Evolutionary conservation across 2,113 vertebrate genomes (phyloP).

Genomic region (Nanorana parkeri): DNA sequence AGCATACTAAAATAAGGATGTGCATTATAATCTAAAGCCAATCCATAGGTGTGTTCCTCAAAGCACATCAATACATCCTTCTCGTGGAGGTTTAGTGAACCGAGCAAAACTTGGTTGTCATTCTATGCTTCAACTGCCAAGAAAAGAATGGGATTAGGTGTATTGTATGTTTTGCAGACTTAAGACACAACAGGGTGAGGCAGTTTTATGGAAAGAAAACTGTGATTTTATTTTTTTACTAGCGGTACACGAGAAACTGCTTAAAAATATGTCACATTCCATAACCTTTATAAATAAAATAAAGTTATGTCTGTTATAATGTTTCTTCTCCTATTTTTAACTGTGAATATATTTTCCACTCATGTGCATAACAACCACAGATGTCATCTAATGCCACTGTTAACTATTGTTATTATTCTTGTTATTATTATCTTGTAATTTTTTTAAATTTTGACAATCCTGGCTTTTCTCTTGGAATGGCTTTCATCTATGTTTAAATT

Average conservation of each 20-base stretch:
- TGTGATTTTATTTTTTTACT: not conserved
- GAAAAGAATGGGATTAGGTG: conserved; percentile 2
- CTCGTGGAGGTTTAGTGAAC: conserved; percentile 4
- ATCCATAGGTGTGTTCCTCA: conserved; percentile 17
- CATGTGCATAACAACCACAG: too few species aligned
- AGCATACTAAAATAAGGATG: not conserved
- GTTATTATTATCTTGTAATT: too few species aligned
- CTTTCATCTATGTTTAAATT: too few species aligned
- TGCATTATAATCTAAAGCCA: not conserved
- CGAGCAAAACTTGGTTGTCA: conserved; percentile 4
- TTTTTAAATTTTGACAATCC: too few species aligned
- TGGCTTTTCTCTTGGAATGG: too few species aligned
- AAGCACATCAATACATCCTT: not conserved
- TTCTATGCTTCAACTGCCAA: not conserved
- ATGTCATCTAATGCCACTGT: too few species aligned
- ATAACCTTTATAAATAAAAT: too few species aligned
- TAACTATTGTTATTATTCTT: too few species aligned
- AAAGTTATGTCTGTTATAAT: too few species aligned
- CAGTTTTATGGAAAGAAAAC: conserved; percentile 5
- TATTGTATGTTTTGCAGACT: conserved; percentile 22
- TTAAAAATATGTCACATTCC: not conserved
- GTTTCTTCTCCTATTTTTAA: too few species aligned
- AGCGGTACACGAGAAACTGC: not conserved
- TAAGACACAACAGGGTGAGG: conserved; percentile 9
- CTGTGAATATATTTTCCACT: too few species aligned